Base-by-base conservation (phyloP, 2,888 invertebrate genomes). In the Diarsia brunnea region DNA sequence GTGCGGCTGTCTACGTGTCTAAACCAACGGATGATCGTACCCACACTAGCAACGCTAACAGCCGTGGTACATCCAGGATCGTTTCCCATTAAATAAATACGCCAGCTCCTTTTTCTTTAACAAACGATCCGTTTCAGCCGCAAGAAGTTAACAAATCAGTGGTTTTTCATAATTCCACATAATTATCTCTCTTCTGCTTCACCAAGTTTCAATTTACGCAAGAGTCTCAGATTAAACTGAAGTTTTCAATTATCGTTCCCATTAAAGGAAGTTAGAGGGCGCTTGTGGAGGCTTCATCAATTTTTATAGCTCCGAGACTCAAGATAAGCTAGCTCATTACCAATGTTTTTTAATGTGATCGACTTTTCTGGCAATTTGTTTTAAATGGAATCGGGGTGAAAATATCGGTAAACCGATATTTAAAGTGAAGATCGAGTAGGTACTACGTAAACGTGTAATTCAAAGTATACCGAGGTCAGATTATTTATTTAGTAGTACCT, bases 191-290 rank as follows among this genome's bases (percentile, higher is more conserved):
- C 89, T 92, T 93, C 90, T 89, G 90, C 90, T 89, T 84, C 90
- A 86, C 84, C 88, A 90, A 87, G 88, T 94, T 94, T 93, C 94
- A 92, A 94, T 94, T 93, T 94, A 92, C 91, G 89, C 89, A 91
- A 90, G 90, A 90, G 89, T 91, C 90, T 92, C 89, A 90, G 93
- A 92, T 93, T 93, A 93, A 93, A 92, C 92, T 91, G 90, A 94
- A 94, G 93, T 94, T 94, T 94, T 94, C 94, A 94, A 94, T 94
- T 94, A 94, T 94, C 92, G 93, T 90, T 85, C 89, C 93, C 92
- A 92, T 94, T 94, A 92, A 89, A 89, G 89, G 87, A 88, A 89
- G 88, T 88, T 84, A 86, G 79, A 80, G 87, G 90, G 88, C 88
- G 89, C 85, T 89, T 87, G 89, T 89, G 89, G 87, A 89, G 87